These are phyloP conservation scores for Eristalinus sepulchralis DNA, from an alignment of 2,888 invertebrate species.

Conservation along the genomic window DNA sequence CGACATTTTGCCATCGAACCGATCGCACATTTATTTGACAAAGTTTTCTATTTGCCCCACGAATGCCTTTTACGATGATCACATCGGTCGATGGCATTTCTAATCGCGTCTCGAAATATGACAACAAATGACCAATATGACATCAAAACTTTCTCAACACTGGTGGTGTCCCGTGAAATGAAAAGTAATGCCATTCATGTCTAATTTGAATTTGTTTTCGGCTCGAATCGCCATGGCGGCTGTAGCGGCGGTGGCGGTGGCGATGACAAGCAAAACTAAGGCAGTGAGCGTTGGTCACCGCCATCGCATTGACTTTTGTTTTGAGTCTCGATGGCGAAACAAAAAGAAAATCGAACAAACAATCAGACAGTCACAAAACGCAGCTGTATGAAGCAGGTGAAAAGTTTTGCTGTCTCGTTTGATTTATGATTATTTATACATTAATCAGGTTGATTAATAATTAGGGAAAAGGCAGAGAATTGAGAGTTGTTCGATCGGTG, in stretches of 20 bases:
- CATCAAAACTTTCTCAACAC: slow-evolving; percentile 37
- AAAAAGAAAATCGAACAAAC: background rate
- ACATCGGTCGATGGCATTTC: background rate
- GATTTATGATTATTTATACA: slow-evolving; percentile 21
- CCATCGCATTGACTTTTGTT: background rate
- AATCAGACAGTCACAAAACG: background rate
- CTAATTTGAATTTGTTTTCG: slow-evolving; percentile 32
- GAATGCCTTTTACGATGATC: background rate
- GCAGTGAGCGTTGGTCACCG: background rate
- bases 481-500: background rate
- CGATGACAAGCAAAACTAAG: background rate
- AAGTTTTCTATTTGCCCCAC: background rate
- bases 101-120: background rate
- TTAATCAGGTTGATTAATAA: slow-evolving; percentile 6
- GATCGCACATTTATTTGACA: background rate
- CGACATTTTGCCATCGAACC: background rate
- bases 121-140: background rate
- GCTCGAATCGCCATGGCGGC: background rate
- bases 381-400: slow-evolving; percentile 11
- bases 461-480: background rate
- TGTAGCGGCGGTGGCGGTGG: background rate
- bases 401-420: slow-evolving; percentile 6
- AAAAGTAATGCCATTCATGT: slow-evolving; percentile 47
- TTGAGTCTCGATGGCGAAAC: background rate
- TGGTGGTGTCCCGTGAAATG: slow-evolving; percentile 48